Evolutionary conservation across 1,140 invertebrate genomes (phyloP).

Genomic region (Trialeurodes vaporariorum): DNA sequence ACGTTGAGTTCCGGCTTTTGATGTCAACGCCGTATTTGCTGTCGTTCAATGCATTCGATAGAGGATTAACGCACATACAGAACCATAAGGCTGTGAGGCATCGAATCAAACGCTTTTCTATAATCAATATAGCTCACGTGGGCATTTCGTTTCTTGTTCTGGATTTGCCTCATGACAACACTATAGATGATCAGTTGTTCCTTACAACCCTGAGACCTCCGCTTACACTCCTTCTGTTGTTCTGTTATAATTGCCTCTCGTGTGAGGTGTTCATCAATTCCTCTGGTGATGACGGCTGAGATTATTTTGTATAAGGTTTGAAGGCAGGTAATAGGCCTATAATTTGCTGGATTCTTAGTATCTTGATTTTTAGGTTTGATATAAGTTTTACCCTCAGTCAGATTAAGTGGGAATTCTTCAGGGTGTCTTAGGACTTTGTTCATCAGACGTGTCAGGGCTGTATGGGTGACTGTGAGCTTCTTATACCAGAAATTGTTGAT

Average conservation of each 20-base stretch:
- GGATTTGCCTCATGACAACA: conserved; percentile 17
- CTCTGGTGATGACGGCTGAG: conserved; percentile 13
- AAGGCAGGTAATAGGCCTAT: conserved; percentile 16
- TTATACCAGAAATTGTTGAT: conserved; percentile 23
- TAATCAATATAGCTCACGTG: conserved; percentile 21
- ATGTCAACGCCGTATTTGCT: too few species aligned
- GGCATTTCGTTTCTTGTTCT: conserved; percentile 15
- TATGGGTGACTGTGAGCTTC: conserved; percentile 16
- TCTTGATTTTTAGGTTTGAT: conserved; percentile 19
- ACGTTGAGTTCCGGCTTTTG: too few species aligned
- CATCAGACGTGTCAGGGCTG: not conserved
- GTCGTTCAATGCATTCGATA: too few species aligned
- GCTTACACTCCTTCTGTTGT: conserved; percentile 24
- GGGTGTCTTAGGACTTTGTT: not conserved
- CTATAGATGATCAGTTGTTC: conserved; percentile 21
- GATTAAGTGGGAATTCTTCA: not conserved
- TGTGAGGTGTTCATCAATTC: conserved; percentile 17
- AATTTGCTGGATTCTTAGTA: conserved; percentile 11
- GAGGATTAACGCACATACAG: too few species aligned
- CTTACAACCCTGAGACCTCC: conserved; percentile 19
- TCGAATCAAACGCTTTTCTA: conserved; percentile 20
- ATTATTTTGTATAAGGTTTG: conserved; percentile 13
- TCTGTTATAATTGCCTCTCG: conserved; percentile 17
- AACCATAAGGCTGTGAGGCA: too few species aligned
- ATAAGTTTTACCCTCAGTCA: conserved; percentile 19